A percentile compares a stretch with the other conserved stretches of the same genome.
These are phyloP conservation scores for Meleagris gallopavo DNA, from an alignment of 2,113 vertebrate species.

Conservation along the genomic window DNA sequence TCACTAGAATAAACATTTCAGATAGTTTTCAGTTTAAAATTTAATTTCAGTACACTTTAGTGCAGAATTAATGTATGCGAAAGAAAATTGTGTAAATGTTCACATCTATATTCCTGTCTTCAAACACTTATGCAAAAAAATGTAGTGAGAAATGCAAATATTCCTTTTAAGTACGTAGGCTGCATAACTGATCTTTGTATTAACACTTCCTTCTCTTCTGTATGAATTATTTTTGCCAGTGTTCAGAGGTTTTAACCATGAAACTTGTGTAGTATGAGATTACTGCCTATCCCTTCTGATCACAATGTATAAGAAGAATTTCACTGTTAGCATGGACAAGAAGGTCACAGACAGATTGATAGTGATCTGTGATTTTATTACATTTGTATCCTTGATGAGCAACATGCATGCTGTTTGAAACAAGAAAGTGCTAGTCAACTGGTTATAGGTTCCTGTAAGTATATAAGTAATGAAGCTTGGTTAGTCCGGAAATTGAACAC, in stretches of 20 bases:
- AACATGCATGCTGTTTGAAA: not conserved
- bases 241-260: not conserved
- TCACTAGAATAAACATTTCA: not conserved
- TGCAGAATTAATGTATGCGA: not conserved
- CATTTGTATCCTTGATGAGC: not conserved
- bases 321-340: not conserved
- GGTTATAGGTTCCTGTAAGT: not conserved
- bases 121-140: not conserved
- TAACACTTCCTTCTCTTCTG: not conserved
- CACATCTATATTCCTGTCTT: not conserved
- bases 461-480: not conserved
- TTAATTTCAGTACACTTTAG: not conserved
- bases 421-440: not conserved
- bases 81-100: not conserved
- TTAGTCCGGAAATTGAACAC: rapidly evolving
- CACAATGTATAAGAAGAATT: not conserved
- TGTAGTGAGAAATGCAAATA: not conserved
- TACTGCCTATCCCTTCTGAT: not conserved
- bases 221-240: not conserved
- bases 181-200: not conserved
- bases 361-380: not conserved
- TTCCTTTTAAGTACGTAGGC: not conserved
- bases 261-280: not conserved
- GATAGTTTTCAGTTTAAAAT: not conserved
- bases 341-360: not conserved